phyloP scores from a whole-genome alignment of 2,113 vertebrate genomes.

The Tyrannus savana region DNA sequence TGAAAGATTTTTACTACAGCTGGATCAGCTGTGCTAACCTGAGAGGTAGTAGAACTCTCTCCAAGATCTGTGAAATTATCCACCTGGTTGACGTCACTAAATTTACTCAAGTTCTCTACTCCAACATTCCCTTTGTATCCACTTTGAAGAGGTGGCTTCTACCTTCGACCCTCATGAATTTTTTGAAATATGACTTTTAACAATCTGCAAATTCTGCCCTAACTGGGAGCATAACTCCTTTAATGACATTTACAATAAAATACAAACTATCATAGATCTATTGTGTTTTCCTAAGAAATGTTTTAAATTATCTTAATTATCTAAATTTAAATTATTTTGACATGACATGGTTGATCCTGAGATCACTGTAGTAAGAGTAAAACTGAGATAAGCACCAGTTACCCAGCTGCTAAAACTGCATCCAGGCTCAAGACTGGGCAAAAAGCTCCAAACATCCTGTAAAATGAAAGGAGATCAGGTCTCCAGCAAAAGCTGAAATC shows the following conservation, averaged over 20 bases:
- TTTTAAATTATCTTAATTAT: neutral
- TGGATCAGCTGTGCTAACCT: neutral
- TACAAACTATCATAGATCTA: neutral
- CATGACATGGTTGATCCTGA: fast-evolving
- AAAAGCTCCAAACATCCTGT: neutral
- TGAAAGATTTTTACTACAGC: neutral
- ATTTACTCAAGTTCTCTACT: neutral
- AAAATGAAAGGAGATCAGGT: neutral
- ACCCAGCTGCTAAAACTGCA: neutral
- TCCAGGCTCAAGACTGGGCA: neutral
- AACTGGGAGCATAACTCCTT: neutral
- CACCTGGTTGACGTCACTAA: neutral
- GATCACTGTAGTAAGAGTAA: neutral
- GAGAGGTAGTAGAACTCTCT: neutral
- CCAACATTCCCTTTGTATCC: neutral
- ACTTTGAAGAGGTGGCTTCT: neutral
- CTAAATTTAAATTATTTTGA: neutral
- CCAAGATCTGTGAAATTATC: neutral
- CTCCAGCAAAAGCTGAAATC: neutral
- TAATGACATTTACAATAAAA: neutral
- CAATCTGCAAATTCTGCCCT: neutral
- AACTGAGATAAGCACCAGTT: neutral
- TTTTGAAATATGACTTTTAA: neutral
- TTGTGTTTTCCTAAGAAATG: neutral
- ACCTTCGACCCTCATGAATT: neutral